A percentile compares a stretch with the other conserved stretches of the same genome.
Conservation (phyloP, 2,113 vertebrate species). For the Paedocypris sp. region DNA sequence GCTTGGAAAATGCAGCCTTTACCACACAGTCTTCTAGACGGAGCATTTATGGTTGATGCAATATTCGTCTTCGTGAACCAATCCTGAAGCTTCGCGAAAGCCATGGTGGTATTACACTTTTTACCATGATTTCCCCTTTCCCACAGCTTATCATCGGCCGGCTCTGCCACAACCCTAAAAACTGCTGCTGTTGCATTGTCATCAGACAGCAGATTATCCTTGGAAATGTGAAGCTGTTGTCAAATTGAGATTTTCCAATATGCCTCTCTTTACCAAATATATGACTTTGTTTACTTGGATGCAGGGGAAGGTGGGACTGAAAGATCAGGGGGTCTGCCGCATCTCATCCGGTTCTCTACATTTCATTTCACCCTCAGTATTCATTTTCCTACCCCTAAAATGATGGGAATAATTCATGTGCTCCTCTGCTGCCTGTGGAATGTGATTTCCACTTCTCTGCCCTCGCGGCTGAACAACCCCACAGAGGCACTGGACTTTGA, state of each 20-base stretch:
- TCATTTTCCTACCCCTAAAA: constrained; percentile 15
- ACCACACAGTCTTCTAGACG: background rate
- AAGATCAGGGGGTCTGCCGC: constrained; percentile 18
- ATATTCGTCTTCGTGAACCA: background rate
- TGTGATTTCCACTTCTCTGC: constrained; percentile 26
- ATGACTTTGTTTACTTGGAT: constrained; percentile 30
- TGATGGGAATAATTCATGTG: constrained; percentile 35
- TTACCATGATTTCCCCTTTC: constrained; percentile 1
- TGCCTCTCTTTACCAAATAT: background rate
- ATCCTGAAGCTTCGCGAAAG: background rate
- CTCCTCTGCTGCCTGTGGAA: constrained; percentile 21
- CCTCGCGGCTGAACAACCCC: constrained; percentile 54
- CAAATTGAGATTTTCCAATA: constrained; percentile 19
- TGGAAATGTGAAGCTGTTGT: constrained; percentile 16
- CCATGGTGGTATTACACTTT: background rate
- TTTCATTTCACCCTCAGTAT: constrained; percentile 32
- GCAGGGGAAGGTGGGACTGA: constrained; percentile 14
- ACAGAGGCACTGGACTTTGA: constrained; percentile 71
- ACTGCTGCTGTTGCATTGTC: background rate
- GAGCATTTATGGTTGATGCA: constrained; percentile 10
- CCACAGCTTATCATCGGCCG: background rate
- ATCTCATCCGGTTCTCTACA: constrained; percentile 12
- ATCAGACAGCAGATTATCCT: constrained; percentile 24
- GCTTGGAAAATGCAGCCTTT: constrained; percentile 11
- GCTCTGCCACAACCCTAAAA: background rate